Evolutionary conservation across 64 coral and sea anemone species (phyloP).

Genomic region (Actinia tenebrosa): DNA sequence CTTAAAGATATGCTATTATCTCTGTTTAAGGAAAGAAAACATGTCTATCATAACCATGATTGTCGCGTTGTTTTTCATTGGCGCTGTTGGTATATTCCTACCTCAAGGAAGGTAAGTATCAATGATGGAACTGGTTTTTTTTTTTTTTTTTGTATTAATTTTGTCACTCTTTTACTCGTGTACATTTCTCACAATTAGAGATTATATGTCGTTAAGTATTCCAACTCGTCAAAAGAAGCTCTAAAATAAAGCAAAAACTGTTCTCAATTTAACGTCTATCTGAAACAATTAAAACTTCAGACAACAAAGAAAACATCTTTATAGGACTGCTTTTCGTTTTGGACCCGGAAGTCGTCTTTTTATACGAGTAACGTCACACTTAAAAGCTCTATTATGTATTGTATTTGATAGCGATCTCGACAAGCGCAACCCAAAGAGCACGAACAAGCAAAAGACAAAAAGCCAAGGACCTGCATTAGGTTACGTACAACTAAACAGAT

Average conservation of each 20-base stretch:
- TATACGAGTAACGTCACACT: too few species aligned
- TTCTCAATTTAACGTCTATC: too few species aligned
- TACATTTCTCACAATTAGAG: too few species aligned
- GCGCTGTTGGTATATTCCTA: constrained; percentile 53
- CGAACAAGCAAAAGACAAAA: not conserved
- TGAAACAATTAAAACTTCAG: too few species aligned
- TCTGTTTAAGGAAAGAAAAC: constrained; percentile 60
- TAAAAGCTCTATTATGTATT: not conserved
- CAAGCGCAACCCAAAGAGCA: not conserved
- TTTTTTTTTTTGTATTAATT: too few species aligned
- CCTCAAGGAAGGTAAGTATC: constrained; percentile 32
- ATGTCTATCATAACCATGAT: constrained; percentile 59
- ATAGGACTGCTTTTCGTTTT: too few species aligned
- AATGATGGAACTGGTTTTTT: not conserved
- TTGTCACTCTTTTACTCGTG: too few species aligned
- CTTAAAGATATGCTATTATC: not conserved
- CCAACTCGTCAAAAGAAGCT: too few species aligned
- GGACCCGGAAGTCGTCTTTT: too few species aligned
- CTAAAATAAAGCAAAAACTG: too few species aligned
- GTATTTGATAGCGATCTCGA: constrained; percentile 25
- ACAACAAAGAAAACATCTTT: too few species aligned
- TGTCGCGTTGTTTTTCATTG: constrained; percentile 53
- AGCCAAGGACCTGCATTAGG: constrained; percentile 27
- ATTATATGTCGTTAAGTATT: too few species aligned
- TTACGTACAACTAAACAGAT: constrained; percentile 55